Evolutionary conservation across 2,888 invertebrate species (phyloP), one percentile per base, ranked within the genome.

Genomic region (Tenodera sinensis): DNA sequence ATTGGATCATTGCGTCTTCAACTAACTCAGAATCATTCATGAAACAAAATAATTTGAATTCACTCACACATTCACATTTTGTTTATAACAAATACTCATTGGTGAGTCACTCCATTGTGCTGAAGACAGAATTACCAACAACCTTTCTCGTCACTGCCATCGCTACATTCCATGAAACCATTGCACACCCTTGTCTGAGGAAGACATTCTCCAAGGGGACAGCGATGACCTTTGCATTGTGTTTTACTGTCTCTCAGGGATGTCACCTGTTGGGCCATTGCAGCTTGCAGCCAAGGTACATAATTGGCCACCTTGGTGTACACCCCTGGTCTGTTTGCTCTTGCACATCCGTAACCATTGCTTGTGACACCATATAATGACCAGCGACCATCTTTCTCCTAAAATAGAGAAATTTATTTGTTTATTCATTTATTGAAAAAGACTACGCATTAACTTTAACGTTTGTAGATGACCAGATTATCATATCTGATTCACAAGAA

Each of bases 231-330:
- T 91, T 94, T 94, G 85, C 89, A 89, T 9, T 83, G 84, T 54
- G 88, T 87, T 15, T 89, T 87, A 15, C 83, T 83, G 27, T 88
- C 88, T 42, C 85, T 85, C 90, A 91, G 84, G 90, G 85, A 97
- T 93, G 92, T 96, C 96, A 0, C 97, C 96, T 91, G 94, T 94
- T 90, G 83, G 88, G 91, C 92, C 91, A 96, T 95, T 27, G 95
- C 94, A 84, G 93, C 93, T 91, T 96, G 94, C 90, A 97, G 96
- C 97, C 97, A 97, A 42, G 95, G 94, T 83, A 96, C 93, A 92
- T 97, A 97, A 93, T 96, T 95, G 71, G 96, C 94, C 15, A 97
- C 97, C 93, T 97, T 97, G 0, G 97, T 97, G 93, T 97, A 97
- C 84, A 97, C 97, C 82, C 97, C 97, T 27, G 97, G 97, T 12